These are phyloP conservation scores for Nesometra sesokonis DNA, from an alignment of 35 echinoderm and acorn worm genomes.

Conservation along the genomic window DNA sequence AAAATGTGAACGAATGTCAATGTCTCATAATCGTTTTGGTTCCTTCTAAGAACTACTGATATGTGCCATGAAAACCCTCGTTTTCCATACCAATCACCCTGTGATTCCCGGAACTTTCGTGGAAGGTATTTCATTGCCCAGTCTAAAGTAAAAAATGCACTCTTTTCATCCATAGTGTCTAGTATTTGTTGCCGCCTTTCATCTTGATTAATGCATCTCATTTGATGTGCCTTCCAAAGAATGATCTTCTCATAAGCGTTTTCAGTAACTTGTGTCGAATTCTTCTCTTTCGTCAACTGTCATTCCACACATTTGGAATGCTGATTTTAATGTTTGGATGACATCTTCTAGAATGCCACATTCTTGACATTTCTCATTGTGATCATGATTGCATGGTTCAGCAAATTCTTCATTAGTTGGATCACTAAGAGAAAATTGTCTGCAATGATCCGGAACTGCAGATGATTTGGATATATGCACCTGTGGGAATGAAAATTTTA, in stretches of 20 bases:
- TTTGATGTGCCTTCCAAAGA: constrained; percentile 16
- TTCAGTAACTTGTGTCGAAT: neutral
- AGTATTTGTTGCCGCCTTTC: neutral
- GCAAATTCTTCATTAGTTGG: neutral
- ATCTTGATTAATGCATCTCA: constrained; percentile 18
- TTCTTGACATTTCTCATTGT: neutral
- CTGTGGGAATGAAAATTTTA: too few species aligned
- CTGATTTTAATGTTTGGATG: neutral
- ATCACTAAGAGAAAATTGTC: neutral
- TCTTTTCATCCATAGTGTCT: neutral
- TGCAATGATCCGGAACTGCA: constrained; percentile 4
- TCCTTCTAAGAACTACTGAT: neutral
- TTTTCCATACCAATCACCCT: constrained; percentile 8
- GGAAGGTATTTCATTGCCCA: constrained; percentile 23
- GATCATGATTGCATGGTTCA: neutral
- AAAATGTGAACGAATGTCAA: neutral
- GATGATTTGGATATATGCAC: constrained; percentile 11
- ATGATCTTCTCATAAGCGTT: neutral
- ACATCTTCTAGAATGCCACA: constrained; percentile 2
- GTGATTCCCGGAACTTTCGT: neutral
- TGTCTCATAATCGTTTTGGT: neutral
- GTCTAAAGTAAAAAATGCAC: neutral
- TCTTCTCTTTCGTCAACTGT: constrained; percentile 5
- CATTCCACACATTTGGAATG: too few species aligned
- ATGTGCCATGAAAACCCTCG: constrained; percentile 23